Evolutionary conservation across 2,797 vertebrate genomes (phyloP), one percentile per base, ranked within the genome.

Genomic region (Meriones psammophilus): DNA sequence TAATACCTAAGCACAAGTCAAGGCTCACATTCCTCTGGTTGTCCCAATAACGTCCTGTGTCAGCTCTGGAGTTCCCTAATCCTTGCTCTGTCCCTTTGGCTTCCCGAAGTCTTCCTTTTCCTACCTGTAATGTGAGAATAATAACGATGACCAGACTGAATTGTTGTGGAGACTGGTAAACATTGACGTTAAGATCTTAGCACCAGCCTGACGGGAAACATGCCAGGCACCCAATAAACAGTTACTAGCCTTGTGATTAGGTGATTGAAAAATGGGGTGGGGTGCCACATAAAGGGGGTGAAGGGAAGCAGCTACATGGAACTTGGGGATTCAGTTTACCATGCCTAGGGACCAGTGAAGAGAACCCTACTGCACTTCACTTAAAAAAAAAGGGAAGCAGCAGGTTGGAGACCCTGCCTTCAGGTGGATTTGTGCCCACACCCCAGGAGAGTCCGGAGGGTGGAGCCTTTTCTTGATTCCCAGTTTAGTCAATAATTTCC

Each of bases 341-440:
- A 26, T 33, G 46, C 39, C 69, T 88, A 62, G 58, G 68, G 39
- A 26, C 39, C 42, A 33, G 30, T 13, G 17, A 71, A 17, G 20
- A 46, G 18, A 96, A 9, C 26, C 33, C 54, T 7, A 0, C 13
- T 46, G 22, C 28, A 69, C 18, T 33, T 64, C 9, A 46, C 74
- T 86, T 87, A 33, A 46, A 36, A 26, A 42, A 88, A 42, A 88
- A 9, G 18, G 14, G 86, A 80, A 73, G 36, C 15, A 54, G 24
- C 3, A 4, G 39, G 33, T 8, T 1, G 54, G 33, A 14, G 76
- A 24, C 2, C 17, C 15, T 68, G 28, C 1, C 0, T 0, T 12
- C 0, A 6, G 69, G 42, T 46, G 39, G 39, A 58, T 33, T 26
- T 10, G 46, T 1, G 1, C n/a, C 46, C 54, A 13, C 0, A 0